Base-by-base conservation (phyloP, 2,113 vertebrate species). In the Hystrix cristata region DNA sequence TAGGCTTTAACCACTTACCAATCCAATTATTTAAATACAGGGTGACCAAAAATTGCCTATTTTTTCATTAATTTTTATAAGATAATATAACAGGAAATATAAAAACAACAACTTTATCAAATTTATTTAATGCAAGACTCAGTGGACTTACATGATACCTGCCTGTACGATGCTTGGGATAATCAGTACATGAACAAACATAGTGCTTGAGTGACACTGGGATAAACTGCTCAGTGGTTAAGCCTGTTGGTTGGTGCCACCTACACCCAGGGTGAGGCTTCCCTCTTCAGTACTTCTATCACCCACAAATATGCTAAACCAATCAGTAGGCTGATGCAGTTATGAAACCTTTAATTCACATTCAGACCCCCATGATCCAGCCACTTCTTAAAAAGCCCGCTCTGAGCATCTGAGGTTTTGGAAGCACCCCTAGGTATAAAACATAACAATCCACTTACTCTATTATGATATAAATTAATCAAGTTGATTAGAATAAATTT, bases 401-500 rank as follows among this genome's bases (percentile, higher is more conserved):
- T 27, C 46, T 12, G 7, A 74, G 11, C 38, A 25, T 21, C 11
- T 43, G 43, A 72, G 21, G 4, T 72, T 72, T 43, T 72, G 3
- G 38, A 10, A 19, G 10, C 8, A 46, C 5, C 25, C 25, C 71
- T 72, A 72, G 19, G 5, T 74, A 74, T 10, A 72, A 72, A n/a
- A 34, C 38, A 11, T 23, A 72, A 12, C 19, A 23, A 23, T 43
- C 16, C 19, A 43, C 51, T 59, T 48, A 15, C 4, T 81, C 1
- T 84, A 62, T 57, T 78, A 64, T 51, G 64, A 71, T 64, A 2
- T 57, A 62, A 86, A n/a, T 86, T 64, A 90, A 23, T 38, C 3
- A 90, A 71, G 48, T 87, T 82, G 23, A 93, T 83, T 91, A 46
- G n/a, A 93, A 12, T 90, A 64, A 19, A 71, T 90, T 94, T 91